A percentile compares a stretch with the other conserved stretches of the same genome.
Evolutionary conservation across 2,888 invertebrate genomes (phyloP).

Genomic region (Boloria euphrosyne): DNA sequence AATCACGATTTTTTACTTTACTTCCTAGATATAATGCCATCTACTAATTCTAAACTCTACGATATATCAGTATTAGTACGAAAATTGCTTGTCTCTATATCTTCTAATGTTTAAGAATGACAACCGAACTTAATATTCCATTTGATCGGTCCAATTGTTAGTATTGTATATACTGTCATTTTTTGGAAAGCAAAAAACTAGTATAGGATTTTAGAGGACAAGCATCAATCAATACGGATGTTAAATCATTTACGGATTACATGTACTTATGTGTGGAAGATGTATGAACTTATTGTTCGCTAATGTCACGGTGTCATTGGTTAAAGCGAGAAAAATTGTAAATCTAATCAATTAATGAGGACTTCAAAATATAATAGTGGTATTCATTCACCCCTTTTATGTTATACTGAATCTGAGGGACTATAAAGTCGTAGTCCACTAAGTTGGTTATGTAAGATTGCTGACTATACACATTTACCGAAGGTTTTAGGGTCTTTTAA

Average conservation of each 20-base stretch:
- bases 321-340: conserved; percentile 4
- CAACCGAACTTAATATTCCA: conserved; percentile 81
- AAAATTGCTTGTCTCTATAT: conserved; percentile 48
- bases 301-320: conserved; percentile 53
- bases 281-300: conserved; percentile 59
- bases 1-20: conserved; percentile 68
- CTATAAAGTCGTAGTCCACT: too few relatives aligned
- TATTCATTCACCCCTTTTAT: too few relatives aligned
- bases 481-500: too few relatives aligned
- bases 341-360: conserved; percentile 1
- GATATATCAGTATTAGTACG: conserved; percentile 31
- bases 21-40: conserved; percentile 59
- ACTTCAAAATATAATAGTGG: too few relatives aligned
- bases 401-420: too few relatives aligned
- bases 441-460: too few relatives aligned
- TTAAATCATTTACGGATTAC: conserved; percentile 37
- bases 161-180: conserved; percentile 75
- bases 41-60: not conserved
- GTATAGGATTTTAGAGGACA: conserved; percentile 57
- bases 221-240: conserved; percentile 67
- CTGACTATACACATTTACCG: too few relatives aligned
- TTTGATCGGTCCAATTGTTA: conserved; percentile 81
- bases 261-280: conserved; percentile 56
- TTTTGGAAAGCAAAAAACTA: conserved; percentile 69
- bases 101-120: conserved; percentile 65